Base-by-base conservation (phyloP, 1,140 invertebrate species). In the Drosophila willistoni region DNA sequence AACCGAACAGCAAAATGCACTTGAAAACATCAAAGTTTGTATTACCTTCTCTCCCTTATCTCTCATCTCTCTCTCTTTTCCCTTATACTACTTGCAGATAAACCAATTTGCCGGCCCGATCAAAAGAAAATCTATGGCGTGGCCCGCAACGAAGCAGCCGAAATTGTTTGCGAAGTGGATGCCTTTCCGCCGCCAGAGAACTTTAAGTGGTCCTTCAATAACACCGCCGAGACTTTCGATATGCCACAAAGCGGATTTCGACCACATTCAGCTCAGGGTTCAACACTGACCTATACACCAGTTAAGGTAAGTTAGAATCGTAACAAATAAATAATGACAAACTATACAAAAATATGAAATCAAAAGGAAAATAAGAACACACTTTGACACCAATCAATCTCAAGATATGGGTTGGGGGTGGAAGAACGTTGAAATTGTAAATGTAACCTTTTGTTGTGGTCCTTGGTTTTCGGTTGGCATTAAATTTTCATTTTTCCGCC, bases 121-220 rank as follows among this genome's bases (percentile, higher is more conserved):
- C 96, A 97, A 90, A 96, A 97, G 92, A 94, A 94, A 65, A 94
- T 97, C 68, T 98, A 97, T 79, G 97, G 96, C 5, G 96, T 98
- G 4, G 97, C 96, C 0, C 94, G 96, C 57, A 95, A 96, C 83
- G 97, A 98, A 92, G 94, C 95, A 33, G 96, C 96, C 0, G 94
- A 95, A 76, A 95, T 98, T 54, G 92, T 95, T 61, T 98, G 97
- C 92, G 95, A 96, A 93, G 97, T 98, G 13, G 96, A 97, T 77
- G 95, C 97, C 12, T 97, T 96, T 92, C 97, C 97, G 13, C 94
- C 95, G 12, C 96, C 96, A 17, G 95, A 96, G 72, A 95, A 94
- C 64, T 98, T 98, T 92, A 95, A 96, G 72, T 98, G 97, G 97
- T 95, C 96, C 33, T 97, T 98, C 91, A 98, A 98, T 92, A 97